Percentiles rank a stretch among this genome's conserved stretches.
Conservation (phyloP, 2,888 invertebrate genomes). For the Lacanobia oleracea region DNA sequence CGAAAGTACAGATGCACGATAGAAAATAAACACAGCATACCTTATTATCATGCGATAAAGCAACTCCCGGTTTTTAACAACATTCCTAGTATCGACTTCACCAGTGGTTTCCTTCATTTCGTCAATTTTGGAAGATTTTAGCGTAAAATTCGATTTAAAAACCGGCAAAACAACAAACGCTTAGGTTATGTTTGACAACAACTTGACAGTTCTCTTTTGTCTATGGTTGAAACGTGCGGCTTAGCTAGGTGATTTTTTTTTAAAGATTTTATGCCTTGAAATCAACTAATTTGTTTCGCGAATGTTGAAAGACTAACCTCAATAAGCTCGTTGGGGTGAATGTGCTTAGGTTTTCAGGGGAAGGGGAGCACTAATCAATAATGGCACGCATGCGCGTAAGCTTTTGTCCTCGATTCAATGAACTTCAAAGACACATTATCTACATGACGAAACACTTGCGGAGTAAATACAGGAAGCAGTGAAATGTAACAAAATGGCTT, state of each 20-base stretch:
- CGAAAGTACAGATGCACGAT: background rate
- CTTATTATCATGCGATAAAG: constrained; percentile 98
- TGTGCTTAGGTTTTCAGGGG: background rate
- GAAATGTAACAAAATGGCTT: constrained; percentile 2
- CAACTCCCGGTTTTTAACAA: constrained; percentile 96
- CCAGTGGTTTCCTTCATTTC: constrained; percentile 84
- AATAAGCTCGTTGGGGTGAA: constrained; percentile 5
- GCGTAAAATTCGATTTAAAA: background rate
- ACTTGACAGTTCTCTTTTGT: constrained; percentile 63
- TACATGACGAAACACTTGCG: constrained; percentile 9
- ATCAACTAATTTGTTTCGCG: constrained; percentile 26
- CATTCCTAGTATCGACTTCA: constrained; percentile 93
- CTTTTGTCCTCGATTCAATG: constrained; percentile 5
- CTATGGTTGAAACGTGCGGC: constrained; percentile 51
- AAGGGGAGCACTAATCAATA: constrained; percentile 70
- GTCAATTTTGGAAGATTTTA: constrained; percentile 34
- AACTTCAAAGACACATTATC: constrained; percentile 51
- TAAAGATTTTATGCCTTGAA: background rate
- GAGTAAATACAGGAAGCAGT: background rate
- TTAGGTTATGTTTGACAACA: constrained; percentile 70
- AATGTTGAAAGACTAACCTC: constrained; percentile 16
- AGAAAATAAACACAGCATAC: constrained; percentile 75
- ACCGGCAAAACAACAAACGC: constrained; percentile 62
- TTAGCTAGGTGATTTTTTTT: background rate
- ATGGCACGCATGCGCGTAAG: constrained; percentile 68